Evolutionary conservation across 1,140 invertebrate genomes (phyloP), one percentile per base, ranked within the genome.

Genomic region (Dendroctonus ponderosae): DNA sequence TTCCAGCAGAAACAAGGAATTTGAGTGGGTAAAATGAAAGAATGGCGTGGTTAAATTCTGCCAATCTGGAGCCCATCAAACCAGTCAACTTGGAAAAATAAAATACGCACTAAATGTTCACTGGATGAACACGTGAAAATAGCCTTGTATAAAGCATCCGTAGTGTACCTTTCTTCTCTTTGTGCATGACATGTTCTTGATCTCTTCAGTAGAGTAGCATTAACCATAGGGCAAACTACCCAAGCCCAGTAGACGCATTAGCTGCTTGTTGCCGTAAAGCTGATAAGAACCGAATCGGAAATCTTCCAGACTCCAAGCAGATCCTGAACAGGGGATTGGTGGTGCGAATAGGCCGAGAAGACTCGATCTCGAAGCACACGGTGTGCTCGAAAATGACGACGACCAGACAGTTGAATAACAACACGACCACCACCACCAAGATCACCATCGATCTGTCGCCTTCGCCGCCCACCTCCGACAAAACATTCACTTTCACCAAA

Each of bases 391-490:
- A 76, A 71, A 79, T 70, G 51, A 76, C 73, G 43, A 74, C 74
- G 15, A 74, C 70, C 49, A 66, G 68, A 62, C 63, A 78, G 54
- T 26, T 26, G 26, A 70, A 68, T 7, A 74, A 70, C 43, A 73
- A 70, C 58, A 75, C 69, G 26, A 79, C 72, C 5, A 78, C 76
- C 8, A 79, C 77, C 7, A 80, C 78, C 7, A 81, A 79, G 74
- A 80, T 80, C 62, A 79, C 77, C 7, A 80, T 81, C 15, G 79
- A 80, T 68, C 69, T 80, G n/a, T 72, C 76, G n/a, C 78, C 78
- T 14, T 74, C 75, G 39, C 74, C 77, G 8, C 71, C 70, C 12
- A 70, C 65, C n/a, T 64, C 48, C 15, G 64, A 65, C n/a, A 48
- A 53, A 46, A 6, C 58, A 43, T 69, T 59, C 53, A 50, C 64